These are phyloP conservation scores for Diadegma fenestrale DNA, from an alignment of 2,888 invertebrate genomes.

Conservation along the genomic window DNA sequence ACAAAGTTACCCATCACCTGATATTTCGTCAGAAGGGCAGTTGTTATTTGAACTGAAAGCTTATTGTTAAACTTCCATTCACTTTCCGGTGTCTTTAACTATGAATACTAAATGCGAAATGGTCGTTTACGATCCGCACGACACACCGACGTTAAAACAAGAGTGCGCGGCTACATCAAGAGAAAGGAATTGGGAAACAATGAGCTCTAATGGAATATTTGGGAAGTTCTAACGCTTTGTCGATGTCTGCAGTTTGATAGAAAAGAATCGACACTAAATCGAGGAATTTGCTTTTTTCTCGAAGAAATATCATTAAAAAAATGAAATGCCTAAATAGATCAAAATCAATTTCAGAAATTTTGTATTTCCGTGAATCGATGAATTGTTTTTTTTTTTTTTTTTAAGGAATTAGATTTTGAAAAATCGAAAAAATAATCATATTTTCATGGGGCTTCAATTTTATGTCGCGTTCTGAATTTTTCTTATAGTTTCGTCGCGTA, in stretches of 20 bases:
- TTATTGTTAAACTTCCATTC: constrained; percentile 31
- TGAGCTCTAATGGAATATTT: constrained; percentile 30
- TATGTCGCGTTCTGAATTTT: constrained; percentile 7
- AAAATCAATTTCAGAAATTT: neutral
- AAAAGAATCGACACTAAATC: neutral
- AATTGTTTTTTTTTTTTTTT: neutral
- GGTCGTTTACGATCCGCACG: constrained; percentile 29
- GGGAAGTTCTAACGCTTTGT: constrained; percentile 8
- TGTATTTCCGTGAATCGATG: neutral
- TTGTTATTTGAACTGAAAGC: constrained; percentile 20
- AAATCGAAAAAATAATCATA: neutral
- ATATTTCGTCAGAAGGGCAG: constrained; percentile 1
- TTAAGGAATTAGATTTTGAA: neutral
- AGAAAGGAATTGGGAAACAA: neutral
- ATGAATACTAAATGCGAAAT: neutral
- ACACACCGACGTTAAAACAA: constrained; percentile 20
- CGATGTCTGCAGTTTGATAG: neutral
- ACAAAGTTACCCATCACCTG: neutral
- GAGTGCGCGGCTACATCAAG: neutral
- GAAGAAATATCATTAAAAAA: neutral
- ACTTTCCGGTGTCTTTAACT: constrained; percentile 41
- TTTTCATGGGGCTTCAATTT: neutral
- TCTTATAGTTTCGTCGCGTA: neutral
- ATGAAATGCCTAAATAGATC: neutral
- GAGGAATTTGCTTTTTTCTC: neutral